phyloP scores from a whole-genome alignment of 2,113 vertebrate species.

The Nanorana parkeri region DNA sequence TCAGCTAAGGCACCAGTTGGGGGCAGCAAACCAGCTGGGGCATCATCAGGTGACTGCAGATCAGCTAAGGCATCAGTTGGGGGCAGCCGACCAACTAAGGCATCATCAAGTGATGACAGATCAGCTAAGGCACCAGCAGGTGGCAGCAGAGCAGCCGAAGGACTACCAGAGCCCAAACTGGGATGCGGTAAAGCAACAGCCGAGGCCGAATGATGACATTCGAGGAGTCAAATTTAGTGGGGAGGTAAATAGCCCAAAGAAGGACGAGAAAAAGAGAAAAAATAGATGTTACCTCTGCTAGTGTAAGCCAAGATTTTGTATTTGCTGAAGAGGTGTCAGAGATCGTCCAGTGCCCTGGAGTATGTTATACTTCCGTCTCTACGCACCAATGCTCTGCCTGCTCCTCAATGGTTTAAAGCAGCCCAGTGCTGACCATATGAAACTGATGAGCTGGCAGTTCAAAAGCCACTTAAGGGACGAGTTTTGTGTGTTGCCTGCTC shows the following conservation, averaged over 20 bases:
- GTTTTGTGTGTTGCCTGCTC: slow-evolving; percentile 2
- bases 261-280: slow-evolving; percentile 1
- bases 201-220: slow-evolving; percentile 1
- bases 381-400: neutral
- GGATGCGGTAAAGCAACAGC: slow-evolving; percentile 33
- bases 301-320: neutral
- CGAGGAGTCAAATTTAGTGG: neutral
- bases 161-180: no score
- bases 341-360: no score
- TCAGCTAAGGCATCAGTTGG: neutral
- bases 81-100: neutral
- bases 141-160: no score
- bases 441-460: no score
- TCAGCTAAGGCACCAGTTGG: neutral
- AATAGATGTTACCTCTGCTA: slow-evolving; percentile 38
- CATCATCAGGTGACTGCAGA: neutral
- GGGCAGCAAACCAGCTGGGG: neutral
- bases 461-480: neutral
- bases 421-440: neutral
- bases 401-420: neutral
- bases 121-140: no score
- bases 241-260: neutral
- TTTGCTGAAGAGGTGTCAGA: no score
- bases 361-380: neutral
- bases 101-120: neutral